Evolutionary conservation across 2,888 invertebrate species (phyloP).

Genomic region (Tenthredo livida): DNA sequence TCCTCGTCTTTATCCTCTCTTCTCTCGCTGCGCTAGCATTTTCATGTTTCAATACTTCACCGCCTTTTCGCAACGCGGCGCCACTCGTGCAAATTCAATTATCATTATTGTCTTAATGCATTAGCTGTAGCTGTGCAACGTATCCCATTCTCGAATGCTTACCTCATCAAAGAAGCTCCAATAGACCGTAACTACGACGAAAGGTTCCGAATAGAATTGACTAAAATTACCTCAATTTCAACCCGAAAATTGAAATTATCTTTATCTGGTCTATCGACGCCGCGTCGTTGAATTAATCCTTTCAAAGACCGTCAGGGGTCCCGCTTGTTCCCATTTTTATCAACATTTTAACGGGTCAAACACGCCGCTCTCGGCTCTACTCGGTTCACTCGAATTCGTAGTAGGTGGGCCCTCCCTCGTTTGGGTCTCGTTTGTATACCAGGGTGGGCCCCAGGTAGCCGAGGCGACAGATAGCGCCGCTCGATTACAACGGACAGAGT

Average conservation of each 20-base stretch:
- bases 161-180: not conserved
- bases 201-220: not conserved
- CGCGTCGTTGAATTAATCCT: constrained; percentile 30
- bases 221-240: no score
- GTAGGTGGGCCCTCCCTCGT: constrained; percentile 74
- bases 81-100: constrained; percentile 11
- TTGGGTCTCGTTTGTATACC: constrained; percentile 43
- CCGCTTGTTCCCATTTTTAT: constrained; percentile 18
- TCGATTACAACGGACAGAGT: constrained; percentile 78
- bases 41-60: constrained; percentile 5
- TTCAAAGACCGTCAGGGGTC: not conserved
- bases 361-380: constrained; percentile 64
- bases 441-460: constrained; percentile 73
- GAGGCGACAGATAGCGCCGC: constrained; percentile 76
- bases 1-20: constrained; percentile 56
- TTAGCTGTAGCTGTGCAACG: not conserved
- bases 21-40: constrained; percentile 39
- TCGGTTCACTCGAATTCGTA: constrained; percentile 70
- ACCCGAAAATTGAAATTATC: not conserved
- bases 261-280: constrained; percentile 1
- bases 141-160: not conserved
- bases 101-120: not conserved
- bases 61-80: constrained; percentile 1
- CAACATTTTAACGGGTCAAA: constrained; percentile 38
- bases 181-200: not conserved